Base-by-base conservation (phyloP, 1,140 invertebrate genomes). In the Centruroides vittatus region DNA sequence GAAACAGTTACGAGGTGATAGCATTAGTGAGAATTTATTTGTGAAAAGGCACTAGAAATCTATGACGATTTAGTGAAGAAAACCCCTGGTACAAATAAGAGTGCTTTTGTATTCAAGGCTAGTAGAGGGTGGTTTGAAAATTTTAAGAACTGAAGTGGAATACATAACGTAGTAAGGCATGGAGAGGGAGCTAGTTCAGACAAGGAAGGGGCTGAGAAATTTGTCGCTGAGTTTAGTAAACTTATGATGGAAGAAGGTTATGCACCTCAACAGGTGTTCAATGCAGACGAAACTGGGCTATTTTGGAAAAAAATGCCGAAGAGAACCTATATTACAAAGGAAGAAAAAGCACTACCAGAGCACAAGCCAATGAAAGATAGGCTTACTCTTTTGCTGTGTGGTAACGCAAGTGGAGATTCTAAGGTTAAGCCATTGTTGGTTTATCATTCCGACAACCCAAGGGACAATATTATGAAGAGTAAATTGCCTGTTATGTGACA, bases 371-470 rank as follows among this genome's bases (percentile, higher is more conserved):
- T 60, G 52, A 56, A 60, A 55, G 51, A 60, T 41, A n/a, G 59
- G n/a, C 52, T 60, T 3, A 61, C 50, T 10, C 59, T 53, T 11
- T 3, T 41, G 41, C 51, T 65, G 3, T 65, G 62, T 49, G 62
- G 57, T 46, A 61, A 65, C 65, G 64, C 64, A 34, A 65, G 64
- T 60, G 64, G 61, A 3, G 62, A 61, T 48, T 41, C 5, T 23
- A 51, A 51, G 9, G 3, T 51, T 3, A 51, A 51, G 5, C 50
- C 23, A 23, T 9, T 51, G 50, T n/a, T 51, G 5, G 50, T 51
- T 5, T n/a, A 12, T 10, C 50, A 51, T 23, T 51, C 50, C 4
- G 47, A 47, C 60, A 65, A 57, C 36, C 36, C 55, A 58, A 35
- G 53, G 57, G 12, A 47, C 50, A 65, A 61, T 49, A 54, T 65